phyloP scores from a whole-genome alignment of 1,140 invertebrate species.

The Thaumetopoea pityocampa region DNA sequence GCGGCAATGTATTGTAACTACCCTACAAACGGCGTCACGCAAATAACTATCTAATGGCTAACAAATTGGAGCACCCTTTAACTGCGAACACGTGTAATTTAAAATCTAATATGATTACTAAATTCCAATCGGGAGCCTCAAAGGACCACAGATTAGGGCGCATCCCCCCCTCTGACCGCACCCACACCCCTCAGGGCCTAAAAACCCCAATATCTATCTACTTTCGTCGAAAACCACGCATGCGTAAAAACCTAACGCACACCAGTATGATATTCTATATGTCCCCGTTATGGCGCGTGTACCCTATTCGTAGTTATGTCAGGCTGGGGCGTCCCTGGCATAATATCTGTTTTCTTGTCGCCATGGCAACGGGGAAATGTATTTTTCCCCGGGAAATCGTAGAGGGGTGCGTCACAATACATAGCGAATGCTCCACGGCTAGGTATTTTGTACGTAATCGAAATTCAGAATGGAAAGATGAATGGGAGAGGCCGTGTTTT shows the following conservation, averaged over 20 bases:
- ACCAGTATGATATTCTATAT: constrained; percentile 55
- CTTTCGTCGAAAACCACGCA: constrained; percentile 67
- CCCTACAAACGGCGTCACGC: constrained; percentile 4
- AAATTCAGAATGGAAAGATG: constrained; percentile 18
- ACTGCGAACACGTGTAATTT: constrained; percentile 70
- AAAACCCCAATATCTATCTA: constrained; percentile 72
- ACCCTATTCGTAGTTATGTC: constrained; percentile 22
- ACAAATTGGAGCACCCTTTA: constrained; percentile 59
- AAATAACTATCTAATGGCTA: constrained; percentile 62
- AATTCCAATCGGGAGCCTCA: constrained; percentile 71
- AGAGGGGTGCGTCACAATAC: constrained; percentile 11
- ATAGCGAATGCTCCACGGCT: constrained; percentile 1
- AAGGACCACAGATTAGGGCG: constrained; percentile 71
- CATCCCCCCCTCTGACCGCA: constrained; percentile 26
- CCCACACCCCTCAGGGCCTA: constrained; percentile 45
- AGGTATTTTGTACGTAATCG: constrained; percentile 17
- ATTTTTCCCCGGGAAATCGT: constrained; percentile 30
- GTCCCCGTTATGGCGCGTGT: constrained; percentile 56
- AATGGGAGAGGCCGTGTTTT: no score
- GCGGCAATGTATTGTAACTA: background rate
- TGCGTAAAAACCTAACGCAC: constrained; percentile 70
- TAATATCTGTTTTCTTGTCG: constrained; percentile 64
- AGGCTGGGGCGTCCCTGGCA: constrained; percentile 31
- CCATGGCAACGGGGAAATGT: constrained; percentile 59
- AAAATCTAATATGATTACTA: constrained; percentile 76